Percentiles rank a stretch among this genome's conserved stretches.
Evolutionary conservation across 2,113 vertebrate genomes (phyloP).

Genomic region (Neodon shergylaensis): DNA sequence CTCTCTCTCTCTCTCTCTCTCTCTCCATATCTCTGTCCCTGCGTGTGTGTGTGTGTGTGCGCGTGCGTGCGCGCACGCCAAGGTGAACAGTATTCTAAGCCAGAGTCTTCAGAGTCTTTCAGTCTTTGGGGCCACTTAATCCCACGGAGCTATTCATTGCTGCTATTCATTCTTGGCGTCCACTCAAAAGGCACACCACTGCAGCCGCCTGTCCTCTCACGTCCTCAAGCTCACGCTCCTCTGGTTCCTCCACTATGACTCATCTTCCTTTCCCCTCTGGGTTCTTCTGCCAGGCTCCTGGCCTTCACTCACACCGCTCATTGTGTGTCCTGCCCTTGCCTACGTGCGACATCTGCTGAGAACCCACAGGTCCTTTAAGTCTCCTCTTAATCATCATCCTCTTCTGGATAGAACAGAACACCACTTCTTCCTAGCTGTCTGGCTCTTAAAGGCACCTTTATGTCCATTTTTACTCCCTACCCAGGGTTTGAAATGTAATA

Average conservation of each 20-base stretch:
- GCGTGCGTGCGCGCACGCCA: neutral
- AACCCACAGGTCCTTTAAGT: neutral
- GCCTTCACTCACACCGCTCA: rapidly evolving
- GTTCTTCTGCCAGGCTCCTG: neutral
- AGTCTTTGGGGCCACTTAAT: slow-evolving; percentile 67
- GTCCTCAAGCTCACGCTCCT: neutral
- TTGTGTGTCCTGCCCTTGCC: neutral
- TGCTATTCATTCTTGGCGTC: slow-evolving; percentile 51
- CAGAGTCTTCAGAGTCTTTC: slow-evolving; percentile 57
- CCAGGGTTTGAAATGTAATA: neutral
- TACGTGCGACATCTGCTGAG: neutral
- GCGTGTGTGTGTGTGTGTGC: neutral
- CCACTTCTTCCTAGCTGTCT: neutral
- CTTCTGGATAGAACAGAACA: neutral
- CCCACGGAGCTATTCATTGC: slow-evolving; percentile 67
- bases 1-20: neutral
- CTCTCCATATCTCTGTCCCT: too few species aligned
- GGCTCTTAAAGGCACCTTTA: neutral
- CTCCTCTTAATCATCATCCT: neutral
- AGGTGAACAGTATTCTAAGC: neutral
- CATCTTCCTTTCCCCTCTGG: neutral
- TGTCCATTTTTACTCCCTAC: neutral
- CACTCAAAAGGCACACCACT: neutral
- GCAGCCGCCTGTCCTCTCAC: neutral
- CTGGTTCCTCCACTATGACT: slow-evolving; percentile 24